These are phyloP conservation scores for Belonocnema kinseyi DNA, from an alignment of 1,140 invertebrate species.

Conservation along the genomic window DNA sequence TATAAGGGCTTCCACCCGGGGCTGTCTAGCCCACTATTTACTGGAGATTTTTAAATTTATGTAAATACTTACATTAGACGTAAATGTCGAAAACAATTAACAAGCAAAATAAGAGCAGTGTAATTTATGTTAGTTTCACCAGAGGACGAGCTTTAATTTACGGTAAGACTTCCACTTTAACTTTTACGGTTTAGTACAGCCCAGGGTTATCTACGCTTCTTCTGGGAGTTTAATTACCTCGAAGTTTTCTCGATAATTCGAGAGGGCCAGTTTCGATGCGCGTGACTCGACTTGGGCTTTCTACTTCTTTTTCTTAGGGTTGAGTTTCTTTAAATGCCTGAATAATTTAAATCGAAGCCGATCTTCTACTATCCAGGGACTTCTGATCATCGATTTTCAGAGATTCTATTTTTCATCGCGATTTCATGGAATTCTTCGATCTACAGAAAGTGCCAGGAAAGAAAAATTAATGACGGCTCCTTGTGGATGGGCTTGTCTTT, in stretches of 20 bases:
- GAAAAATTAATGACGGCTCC: neutral
- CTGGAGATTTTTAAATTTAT: neutral
- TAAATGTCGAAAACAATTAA: slow-evolving; percentile 33
- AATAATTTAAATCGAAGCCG: slow-evolving; percentile 51
- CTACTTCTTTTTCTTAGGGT: neutral
- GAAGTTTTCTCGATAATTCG: slow-evolving; percentile 71
- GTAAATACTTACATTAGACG: neutral
- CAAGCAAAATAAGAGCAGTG: slow-evolving; percentile 17
- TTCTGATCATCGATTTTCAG: slow-evolving; percentile 10
- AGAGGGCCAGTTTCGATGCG: slow-evolving; percentile 57
- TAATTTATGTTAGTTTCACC: slow-evolving; percentile 11
- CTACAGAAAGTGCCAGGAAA: neutral
- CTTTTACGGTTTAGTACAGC: slow-evolving; percentile 63
- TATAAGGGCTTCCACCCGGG: too few relatives aligned
- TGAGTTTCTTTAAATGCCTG: slow-evolving; percentile 43
- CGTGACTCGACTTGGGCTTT: slow-evolving; percentile 52
- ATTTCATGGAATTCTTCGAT: slow-evolving; percentile 1
- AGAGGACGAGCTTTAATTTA: slow-evolving; percentile 10
- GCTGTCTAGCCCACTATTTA: too few relatives aligned
- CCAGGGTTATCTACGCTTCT: slow-evolving; percentile 64
- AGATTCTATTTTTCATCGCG: neutral
- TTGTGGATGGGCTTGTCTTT: neutral
- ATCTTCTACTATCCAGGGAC: neutral
- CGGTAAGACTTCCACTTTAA: slow-evolving; percentile 66
- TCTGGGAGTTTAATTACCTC: slow-evolving; percentile 69